Evolutionary conservation across 2,888 invertebrate species (phyloP).

Genomic region (Eupithecia abbreviata): DNA sequence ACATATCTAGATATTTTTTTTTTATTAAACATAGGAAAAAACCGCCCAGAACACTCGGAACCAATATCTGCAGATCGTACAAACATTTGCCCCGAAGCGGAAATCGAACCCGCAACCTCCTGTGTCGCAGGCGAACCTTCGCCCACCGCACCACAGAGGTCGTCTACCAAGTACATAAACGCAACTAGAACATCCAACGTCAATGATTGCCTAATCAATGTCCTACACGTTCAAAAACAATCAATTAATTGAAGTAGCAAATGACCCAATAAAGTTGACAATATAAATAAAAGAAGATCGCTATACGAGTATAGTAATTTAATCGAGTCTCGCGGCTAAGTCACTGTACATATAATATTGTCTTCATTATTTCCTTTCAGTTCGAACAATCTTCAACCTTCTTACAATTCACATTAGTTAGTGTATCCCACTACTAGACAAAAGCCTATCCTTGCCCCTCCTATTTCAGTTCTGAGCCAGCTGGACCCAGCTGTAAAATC

Average conservation of each 20-base stretch:
- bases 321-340: not conserved
- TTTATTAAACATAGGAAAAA: too few species aligned
- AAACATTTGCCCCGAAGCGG: too few species aligned
- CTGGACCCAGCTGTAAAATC: not conserved
- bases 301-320: not conserved
- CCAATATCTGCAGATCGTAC: too few species aligned
- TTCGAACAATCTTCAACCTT: not conserved
- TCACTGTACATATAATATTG: too few species aligned
- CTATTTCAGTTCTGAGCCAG: not conserved
- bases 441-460: not conserved
- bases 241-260: constrained; percentile 21
- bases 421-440: not conserved
- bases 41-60: too few species aligned
- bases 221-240: constrained; percentile 9
- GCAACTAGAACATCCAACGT: not conserved
- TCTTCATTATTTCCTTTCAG: too few species aligned
- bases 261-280: constrained; percentile 11
- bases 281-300: not conserved
- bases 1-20: too few species aligned
- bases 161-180: not conserved
- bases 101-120: too few species aligned
- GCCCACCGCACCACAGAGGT: too few species aligned
- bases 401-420: not conserved
- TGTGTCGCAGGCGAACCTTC: too few species aligned
- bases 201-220: not conserved